phyloP scores from a whole-genome alignment of 2,113 vertebrate genomes.

The Panurus biarmicus region DNA sequence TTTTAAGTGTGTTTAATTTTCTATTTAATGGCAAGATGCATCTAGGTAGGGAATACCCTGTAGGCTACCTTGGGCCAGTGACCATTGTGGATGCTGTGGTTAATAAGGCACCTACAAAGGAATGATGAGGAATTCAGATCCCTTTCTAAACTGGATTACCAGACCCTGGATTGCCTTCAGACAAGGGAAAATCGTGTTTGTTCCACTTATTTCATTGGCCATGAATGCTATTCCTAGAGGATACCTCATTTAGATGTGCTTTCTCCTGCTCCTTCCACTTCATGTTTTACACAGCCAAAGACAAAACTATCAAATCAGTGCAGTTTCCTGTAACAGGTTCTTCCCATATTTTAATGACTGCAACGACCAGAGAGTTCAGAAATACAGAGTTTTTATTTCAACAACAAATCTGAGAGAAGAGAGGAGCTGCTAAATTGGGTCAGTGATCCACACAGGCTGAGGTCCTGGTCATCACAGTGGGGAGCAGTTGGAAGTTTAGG shows the following conservation, averaged over 20 bases:
- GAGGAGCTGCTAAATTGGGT: not conserved
- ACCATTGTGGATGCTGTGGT: not conserved
- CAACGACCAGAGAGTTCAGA: not conserved
- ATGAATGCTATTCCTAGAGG: not conserved
- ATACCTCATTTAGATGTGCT: not conserved
- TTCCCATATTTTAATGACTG: not conserved
- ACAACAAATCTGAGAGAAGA: not conserved
- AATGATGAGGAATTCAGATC: not conserved
- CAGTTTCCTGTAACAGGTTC: not conserved
- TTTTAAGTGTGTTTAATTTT: not conserved
- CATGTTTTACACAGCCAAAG: not conserved
- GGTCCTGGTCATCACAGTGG: not conserved
- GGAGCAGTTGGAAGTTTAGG: not conserved
- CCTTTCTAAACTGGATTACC: not conserved
- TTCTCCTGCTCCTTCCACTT: not conserved
- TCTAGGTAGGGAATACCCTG: not conserved
- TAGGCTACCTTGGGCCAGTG: not conserved
- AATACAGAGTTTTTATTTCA: constrained; percentile 12
- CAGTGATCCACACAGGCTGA: not conserved
- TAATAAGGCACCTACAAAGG: not conserved
- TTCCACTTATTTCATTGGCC: not conserved
- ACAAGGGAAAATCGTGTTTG: not conserved
- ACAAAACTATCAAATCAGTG: not conserved
- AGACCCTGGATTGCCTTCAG: not conserved
- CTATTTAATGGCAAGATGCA: not conserved